Base-by-base conservation (phyloP, 1,140 invertebrate species). In the Brachionus koreanus region DNA sequence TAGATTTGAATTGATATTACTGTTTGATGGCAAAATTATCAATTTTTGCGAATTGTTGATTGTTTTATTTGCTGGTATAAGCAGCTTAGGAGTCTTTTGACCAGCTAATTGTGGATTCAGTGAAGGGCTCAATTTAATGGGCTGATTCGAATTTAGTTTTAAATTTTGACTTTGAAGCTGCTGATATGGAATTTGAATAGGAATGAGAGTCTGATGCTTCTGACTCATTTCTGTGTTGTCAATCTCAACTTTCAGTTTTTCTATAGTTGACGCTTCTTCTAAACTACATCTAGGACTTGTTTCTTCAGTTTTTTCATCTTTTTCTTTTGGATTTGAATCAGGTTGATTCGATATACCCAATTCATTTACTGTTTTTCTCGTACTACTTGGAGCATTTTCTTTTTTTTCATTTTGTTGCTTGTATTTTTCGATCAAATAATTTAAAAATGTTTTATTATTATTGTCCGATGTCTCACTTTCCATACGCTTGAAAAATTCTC, bases 11-110 rank as follows among this genome's bases (percentile, higher is more conserved):
- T 74, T 74, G 16, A n/a, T 9, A 46, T 46, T 74, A 5, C 39
- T 46, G 10, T 74, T 74, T 12, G 69, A 74, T 42, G 69, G 69
- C 13, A 74, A 29, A 46, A 74, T 74, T 25, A 74, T 74, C 23
- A 74, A 46, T 46, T 74, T 74, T 46, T 74, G 69, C 6, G 69
- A 12, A 25, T 43, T 74, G 39, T 46, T 25, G 29, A 23, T 25
- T 12, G 39, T 23, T 49, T 74, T 43, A n/a, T n/a, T 19, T n/a
- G 37, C 42, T 3, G 37, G 37, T 37, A 69, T 69, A 9, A 69
- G 37, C 19, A 74, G 5, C 42, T 74, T 74, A 2, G 69, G 69
- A 25, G 37, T 25, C 19, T 46, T 74, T 49, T 43, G 39, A 46
- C 43, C 33, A 35, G 63, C 33, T 16, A 37, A n/a, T n/a, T 33